A percentile compares a stretch with the other conserved stretches of the same genome.
Conservation (phyloP, 2,113 vertebrate genomes). For the Ophiodon elongatus region DNA sequence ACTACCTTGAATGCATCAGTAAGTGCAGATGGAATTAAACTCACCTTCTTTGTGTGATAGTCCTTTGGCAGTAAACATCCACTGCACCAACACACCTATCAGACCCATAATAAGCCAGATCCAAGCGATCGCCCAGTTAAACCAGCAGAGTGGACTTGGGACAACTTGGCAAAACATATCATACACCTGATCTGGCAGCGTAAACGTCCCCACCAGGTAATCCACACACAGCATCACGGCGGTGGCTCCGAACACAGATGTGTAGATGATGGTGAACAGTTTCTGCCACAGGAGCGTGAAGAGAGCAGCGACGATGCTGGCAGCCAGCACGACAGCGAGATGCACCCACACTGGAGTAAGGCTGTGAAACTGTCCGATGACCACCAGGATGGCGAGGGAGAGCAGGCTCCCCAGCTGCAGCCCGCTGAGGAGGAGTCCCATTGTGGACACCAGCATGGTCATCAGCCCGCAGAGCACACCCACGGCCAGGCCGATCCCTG, state of each 20-base stretch:
- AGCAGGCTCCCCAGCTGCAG: constrained; percentile 89
- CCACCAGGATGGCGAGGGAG: constrained; percentile 81
- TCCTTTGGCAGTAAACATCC: constrained; percentile 86
- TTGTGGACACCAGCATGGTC: constrained; percentile 87
- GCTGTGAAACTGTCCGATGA: constrained; percentile 82
- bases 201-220: constrained; percentile 85
- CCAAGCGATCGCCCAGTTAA: constrained; percentile 87
- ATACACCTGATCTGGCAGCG: constrained; percentile 82
- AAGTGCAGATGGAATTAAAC: constrained; percentile 11
- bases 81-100: constrained; percentile 86
- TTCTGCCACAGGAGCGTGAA: constrained; percentile 89
- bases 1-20: constrained; percentile 4
- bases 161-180: constrained; percentile 79
- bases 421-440: constrained; percentile 90
- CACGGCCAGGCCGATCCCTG: constrained; percentile 88
- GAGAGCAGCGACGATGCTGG: constrained; percentile 83
- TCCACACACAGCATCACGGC: constrained; percentile 85
- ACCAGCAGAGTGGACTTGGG: constrained; percentile 87
- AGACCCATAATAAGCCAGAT: constrained; percentile 84
- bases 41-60: constrained; percentile 84
- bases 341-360: constrained; percentile 87
- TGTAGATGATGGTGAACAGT: constrained; percentile 86
- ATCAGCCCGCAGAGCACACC: constrained; percentile 89
- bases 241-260: constrained; percentile 85
- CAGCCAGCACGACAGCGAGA: constrained; percentile 77